Percentiles rank a stretch among this genome's conserved stretches.
These are phyloP conservation scores for Bufo bufo DNA, from an alignment of 2,113 vertebrate species.

Conservation along the genomic window DNA sequence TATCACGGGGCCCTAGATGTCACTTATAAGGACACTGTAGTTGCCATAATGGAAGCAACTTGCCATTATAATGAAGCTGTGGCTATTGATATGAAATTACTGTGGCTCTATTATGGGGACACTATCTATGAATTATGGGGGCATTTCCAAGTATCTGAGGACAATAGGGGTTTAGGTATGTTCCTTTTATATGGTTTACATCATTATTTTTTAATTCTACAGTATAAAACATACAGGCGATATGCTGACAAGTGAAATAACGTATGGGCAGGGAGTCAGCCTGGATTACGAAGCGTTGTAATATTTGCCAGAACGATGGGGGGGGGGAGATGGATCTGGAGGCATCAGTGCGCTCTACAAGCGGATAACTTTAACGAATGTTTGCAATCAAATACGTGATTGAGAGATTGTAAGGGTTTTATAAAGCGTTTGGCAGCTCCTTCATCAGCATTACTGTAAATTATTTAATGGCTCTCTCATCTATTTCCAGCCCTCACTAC, in stretches of 20 bases:
- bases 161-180: too few species aligned
- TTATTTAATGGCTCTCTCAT: conserved; percentile 44
- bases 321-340: background rate
- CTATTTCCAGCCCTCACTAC: conserved; percentile 34
- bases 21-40: too few species aligned
- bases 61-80: too few species aligned
- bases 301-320: conserved; percentile 12
- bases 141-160: too few species aligned
- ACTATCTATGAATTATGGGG: too few species aligned
- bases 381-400: conserved; percentile 45
- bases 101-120: background rate
- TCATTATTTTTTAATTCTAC: too few species aligned
- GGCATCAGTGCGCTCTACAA: conserved; percentile 25
- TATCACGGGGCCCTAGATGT: too few species aligned
- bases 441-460: conserved; percentile 43
- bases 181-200: too few species aligned
- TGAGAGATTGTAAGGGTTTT: conserved; percentile 38
- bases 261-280: background rate
- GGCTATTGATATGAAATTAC: too few species aligned
- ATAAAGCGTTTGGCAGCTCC: conserved; percentile 42
- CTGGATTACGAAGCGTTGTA: background rate
- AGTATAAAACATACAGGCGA: background rate
- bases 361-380: conserved; percentile 33
- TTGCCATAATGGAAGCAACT: too few species aligned
- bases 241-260: background rate